Conservation (phyloP, 1,140 invertebrate genomes). For the Cydia splendana region DNA sequence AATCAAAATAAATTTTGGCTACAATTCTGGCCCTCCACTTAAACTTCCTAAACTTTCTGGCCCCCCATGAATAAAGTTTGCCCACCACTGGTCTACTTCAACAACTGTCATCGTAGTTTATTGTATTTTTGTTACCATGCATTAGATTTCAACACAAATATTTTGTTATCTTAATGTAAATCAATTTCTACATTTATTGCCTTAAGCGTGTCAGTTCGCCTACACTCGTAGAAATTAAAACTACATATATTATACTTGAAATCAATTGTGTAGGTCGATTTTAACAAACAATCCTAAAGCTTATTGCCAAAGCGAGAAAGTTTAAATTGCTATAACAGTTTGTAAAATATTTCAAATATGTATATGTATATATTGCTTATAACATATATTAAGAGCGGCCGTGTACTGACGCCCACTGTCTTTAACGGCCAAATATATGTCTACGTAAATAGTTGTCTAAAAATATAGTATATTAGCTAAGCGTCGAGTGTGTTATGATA, state of each 20-base stretch:
- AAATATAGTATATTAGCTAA: constrained; percentile 17
- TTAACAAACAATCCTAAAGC: background rate
- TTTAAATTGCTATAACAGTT: background rate
- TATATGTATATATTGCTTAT: background rate
- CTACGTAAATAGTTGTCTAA: constrained; percentile 27
- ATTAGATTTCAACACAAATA: background rate
- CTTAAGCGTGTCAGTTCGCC: background rate
- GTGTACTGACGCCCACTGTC: background rate
- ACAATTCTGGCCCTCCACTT: too few species aligned
- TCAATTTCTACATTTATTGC: constrained; percentile 18
- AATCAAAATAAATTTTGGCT: too few species aligned
- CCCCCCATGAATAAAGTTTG: too few species aligned
- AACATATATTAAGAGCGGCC: constrained; percentile 12
- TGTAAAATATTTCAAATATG: background rate
- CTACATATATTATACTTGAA: constrained; percentile 7
- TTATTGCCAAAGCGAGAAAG: background rate
- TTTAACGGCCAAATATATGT: constrained; percentile 22
- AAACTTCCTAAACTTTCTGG: too few species aligned
- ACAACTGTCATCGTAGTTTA: too few species aligned
- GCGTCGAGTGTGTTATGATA: background rate
- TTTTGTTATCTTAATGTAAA: background rate
- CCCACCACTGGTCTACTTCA: too few species aligned
- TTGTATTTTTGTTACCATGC: too few species aligned
- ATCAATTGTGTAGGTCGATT: background rate
- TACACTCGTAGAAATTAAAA: background rate